Evolutionary conservation across 2,888 invertebrate species (phyloP).

Genomic region (Drosophila mettleri): DNA sequence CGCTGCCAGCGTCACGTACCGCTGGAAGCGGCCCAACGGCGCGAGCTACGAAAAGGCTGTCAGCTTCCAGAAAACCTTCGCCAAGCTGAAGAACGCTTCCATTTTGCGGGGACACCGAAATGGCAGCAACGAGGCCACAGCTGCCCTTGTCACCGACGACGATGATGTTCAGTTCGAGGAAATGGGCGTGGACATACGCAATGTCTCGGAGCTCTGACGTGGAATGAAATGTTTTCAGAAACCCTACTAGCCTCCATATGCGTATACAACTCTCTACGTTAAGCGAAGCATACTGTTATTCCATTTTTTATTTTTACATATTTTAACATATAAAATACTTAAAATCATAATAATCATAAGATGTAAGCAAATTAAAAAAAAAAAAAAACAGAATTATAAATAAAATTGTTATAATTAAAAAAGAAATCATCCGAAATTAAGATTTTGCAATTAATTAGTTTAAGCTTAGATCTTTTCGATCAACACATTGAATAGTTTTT

Average conservation of each 20-base stretch:
- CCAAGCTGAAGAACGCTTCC: constrained; percentile 26
- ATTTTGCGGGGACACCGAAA: background rate
- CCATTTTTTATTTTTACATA: background rate
- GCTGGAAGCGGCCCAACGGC: constrained; percentile 28
- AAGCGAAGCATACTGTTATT: background rate
- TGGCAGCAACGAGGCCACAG: background rate
- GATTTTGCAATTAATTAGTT: too few relatives aligned
- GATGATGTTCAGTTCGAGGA: constrained; percentile 46
- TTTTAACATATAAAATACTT: too few relatives aligned
- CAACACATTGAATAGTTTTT: too few relatives aligned
- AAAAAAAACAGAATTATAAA: too few relatives aligned
- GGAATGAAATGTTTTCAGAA: constrained; percentile 8
- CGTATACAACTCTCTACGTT: background rate
- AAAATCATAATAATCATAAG: too few relatives aligned
- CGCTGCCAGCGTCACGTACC: constrained; percentile 38
- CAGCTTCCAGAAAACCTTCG: constrained; percentile 38
- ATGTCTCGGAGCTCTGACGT: constrained; percentile 34
- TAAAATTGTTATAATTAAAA: too few relatives aligned
- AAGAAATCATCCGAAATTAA: too few relatives aligned
- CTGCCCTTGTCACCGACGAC: constrained; percentile 30
- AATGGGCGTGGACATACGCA: constrained; percentile 52
- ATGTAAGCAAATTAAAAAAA: too few relatives aligned
- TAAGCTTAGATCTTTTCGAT: too few relatives aligned
- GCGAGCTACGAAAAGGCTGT: constrained; percentile 45
- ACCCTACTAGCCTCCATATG: constrained; percentile 11